Evolutionary conservation across 2,797 vertebrate species (phyloP).

Genomic region (Molossus molossus): DNA sequence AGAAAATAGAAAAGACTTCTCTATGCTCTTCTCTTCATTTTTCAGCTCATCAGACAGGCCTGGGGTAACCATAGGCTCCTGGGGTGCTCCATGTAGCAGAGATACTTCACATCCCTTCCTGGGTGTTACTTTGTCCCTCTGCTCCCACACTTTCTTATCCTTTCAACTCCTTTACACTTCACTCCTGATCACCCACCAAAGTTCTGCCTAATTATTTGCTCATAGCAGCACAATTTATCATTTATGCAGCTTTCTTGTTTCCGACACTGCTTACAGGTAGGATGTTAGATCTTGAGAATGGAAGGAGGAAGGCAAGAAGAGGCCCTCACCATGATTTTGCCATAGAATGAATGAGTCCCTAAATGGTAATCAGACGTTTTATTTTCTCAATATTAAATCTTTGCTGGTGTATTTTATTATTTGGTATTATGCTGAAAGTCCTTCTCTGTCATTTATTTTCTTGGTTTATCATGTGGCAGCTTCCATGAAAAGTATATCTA

Average conservation of each 20-base stretch:
- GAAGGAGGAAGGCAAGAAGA: conserved; percentile 6
- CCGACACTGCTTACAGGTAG: background rate
- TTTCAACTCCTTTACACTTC: background rate
- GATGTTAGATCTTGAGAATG: background rate
- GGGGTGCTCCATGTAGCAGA: background rate
- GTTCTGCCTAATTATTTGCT: conserved; percentile 32
- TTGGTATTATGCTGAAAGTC: background rate
- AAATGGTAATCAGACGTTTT: background rate
- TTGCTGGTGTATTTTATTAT: background rate
- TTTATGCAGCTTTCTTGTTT: background rate
- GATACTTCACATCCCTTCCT: background rate
- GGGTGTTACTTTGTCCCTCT: background rate
- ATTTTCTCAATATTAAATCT: background rate
- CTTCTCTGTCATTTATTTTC: conserved; percentile 48
- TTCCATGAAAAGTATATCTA: background rate
- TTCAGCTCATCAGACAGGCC: background rate
- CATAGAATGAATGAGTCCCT: background rate
- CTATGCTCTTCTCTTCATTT: background rate
- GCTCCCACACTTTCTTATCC: background rate
- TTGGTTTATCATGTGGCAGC: background rate
- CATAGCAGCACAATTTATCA: background rate
- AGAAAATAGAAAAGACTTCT: background rate
- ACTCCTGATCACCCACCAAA: background rate
- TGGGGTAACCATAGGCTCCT: background rate
- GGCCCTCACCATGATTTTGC: background rate